A percentile compares a stretch with the other conserved stretches of the same genome.
Evolutionary conservation across 2,797 vertebrate genomes (phyloP).

Genomic region (Falco rusticolus): DNA sequence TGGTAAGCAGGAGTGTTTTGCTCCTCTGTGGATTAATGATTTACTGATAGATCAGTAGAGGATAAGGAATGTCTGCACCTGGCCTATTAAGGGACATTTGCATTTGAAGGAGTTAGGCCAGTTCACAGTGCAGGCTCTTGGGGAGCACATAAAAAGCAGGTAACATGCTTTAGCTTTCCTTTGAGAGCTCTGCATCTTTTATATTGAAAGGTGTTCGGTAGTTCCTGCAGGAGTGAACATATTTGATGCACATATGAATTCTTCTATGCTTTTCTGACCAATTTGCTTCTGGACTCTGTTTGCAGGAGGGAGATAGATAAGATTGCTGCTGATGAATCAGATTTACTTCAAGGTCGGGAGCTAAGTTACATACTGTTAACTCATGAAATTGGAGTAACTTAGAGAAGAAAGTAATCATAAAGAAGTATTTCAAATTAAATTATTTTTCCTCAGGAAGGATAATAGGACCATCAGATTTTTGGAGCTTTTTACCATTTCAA

Average conservation of each 20-base stretch:
- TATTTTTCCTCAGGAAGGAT: not conserved
- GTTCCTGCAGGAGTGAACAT: not conserved
- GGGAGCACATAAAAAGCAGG: not conserved
- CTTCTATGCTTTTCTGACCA: not conserved
- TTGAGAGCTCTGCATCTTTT: not conserved
- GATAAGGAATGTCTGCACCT: not conserved
- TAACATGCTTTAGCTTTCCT: not conserved
- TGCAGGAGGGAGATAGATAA: not conserved
- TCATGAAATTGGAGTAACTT: not conserved
- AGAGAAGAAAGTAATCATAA: not conserved
- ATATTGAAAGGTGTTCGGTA: not conserved
- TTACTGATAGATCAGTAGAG: slow-evolving; percentile 11
- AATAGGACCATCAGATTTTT: not conserved
- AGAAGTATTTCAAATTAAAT: not conserved
- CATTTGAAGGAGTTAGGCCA: slow-evolving; percentile 13
- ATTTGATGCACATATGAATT: not conserved
- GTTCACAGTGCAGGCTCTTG: not conserved
- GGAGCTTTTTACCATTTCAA: not conserved
- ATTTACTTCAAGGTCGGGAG: not conserved
- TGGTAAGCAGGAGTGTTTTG: not conserved
- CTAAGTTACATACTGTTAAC: not conserved
- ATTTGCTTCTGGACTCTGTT: not conserved
- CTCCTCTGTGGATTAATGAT: not conserved
- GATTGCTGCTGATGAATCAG: not conserved
- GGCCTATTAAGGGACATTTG: not conserved